These are phyloP conservation scores for Lutjanus erythropterus DNA, from an alignment of 2,113 vertebrate species.

Conservation along the genomic window DNA sequence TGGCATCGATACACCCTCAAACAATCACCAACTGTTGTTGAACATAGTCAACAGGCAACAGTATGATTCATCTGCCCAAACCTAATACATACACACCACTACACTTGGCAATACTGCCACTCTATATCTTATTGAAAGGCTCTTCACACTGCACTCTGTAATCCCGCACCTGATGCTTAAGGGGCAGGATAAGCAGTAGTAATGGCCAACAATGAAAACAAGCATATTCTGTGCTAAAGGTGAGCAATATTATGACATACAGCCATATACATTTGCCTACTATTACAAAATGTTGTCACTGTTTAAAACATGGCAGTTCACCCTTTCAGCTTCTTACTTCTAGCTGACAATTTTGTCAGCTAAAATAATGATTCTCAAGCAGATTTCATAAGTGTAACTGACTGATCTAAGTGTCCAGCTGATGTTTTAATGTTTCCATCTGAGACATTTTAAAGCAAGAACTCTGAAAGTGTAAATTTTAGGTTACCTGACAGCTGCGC, in stretches of 20 bases:
- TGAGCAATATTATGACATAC: not conserved
- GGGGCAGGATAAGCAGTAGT: not conserved
- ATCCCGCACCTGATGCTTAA: not conserved
- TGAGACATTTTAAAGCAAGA: no score
- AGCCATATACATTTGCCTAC: not conserved
- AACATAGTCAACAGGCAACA: not conserved
- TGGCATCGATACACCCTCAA: constrained; percentile 1
- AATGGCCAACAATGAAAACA: not conserved
- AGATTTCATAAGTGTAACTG: no score
- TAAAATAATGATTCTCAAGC: no score
- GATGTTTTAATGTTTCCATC: no score
- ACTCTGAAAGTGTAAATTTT: no score
- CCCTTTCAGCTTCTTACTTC: no score
- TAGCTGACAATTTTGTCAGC: no score
- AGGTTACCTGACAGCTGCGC: no score
- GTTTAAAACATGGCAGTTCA: not conserved
- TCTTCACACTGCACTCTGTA: not conserved
- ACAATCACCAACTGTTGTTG: not conserved
- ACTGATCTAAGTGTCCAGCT: no score
- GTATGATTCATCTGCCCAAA: not conserved
- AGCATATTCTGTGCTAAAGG: not conserved
- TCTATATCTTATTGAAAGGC: not conserved
- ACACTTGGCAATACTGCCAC: not conserved
- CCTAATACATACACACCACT: not conserved
- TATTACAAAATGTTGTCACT: not conserved